Evolutionary conservation across 2,113 vertebrate species (phyloP), one percentile per base, ranked within the genome.

Genomic region (Grus americana): DNA sequence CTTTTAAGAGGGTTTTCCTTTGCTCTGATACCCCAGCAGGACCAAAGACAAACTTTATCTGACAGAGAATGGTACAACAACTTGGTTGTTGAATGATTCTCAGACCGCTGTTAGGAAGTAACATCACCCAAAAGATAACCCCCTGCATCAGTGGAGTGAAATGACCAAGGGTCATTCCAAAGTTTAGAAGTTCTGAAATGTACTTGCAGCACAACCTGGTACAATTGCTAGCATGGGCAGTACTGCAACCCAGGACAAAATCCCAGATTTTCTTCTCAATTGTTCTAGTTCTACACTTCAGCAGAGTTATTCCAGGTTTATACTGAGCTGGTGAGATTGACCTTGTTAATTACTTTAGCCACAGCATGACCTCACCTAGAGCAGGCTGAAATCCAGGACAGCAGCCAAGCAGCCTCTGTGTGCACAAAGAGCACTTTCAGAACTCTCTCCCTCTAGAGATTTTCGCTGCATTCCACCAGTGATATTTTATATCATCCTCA

Each of bases 341-440:
- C 87, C 47, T 94, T 95, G 73, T 63, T 92, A 86, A 94, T 87
- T 91, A 87, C 84, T 87, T 92, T 55, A 93, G 62, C 58, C 78
- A 90, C 73, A 93, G 80, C 66, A 72, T 79, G 87, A 92, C 70
- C 93, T 95, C 42, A 94, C 61, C 50, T 55, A 85, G 26, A 86
- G 40, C 63, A 87, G 52, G 18, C 91, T 89, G 84, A 93, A 84
- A 89, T 85, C 86, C 83, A 72, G 87, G 86, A 84, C 44, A 85
- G 68, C 54, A 81, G 80, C 57, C 90, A 91, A 92, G 73, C 52
- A 92, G 59, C 13, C 79, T 80, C 34, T 86, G 79, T 80, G 67
- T 73, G n/a, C 72, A 87, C 87, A 93, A 92, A 57, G n/a, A 96
- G 73, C 40, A 21, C 17, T 85, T 96, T 79, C 55, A 88, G 72